Percentiles rank a stretch among this genome's conserved stretches.
These are phyloP conservation scores for Lymantria monacha DNA, from an alignment of 2,888 invertebrate genomes.

Conservation along the genomic window DNA sequence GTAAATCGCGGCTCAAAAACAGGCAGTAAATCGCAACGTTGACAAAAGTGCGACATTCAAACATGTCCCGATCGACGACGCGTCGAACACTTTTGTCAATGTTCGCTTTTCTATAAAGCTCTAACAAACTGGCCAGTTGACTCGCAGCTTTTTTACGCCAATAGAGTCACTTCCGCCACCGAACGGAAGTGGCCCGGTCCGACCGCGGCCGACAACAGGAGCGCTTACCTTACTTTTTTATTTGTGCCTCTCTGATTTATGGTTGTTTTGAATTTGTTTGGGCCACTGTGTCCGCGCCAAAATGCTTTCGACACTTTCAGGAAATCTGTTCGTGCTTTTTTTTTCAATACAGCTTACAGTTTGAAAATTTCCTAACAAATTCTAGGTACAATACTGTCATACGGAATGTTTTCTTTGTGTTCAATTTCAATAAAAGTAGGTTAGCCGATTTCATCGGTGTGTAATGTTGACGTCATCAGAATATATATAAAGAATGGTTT, in stretches of 20 bases:
- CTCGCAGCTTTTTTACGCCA: conserved; percentile 73
- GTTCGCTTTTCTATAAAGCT: conserved; percentile 65
- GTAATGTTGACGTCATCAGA: no score
- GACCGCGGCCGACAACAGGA: conserved; percentile 72
- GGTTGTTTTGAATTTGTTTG: conserved; percentile 74
- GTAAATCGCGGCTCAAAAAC: conserved; percentile 13
- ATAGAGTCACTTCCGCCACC: conserved; percentile 67
- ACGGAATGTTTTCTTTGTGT: not conserved
- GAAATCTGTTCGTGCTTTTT: conserved; percentile 53
- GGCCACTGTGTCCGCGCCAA: conserved; percentile 58
- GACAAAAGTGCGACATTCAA: conserved; percentile 44
- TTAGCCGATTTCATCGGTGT: no score
- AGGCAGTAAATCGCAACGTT: conserved; percentile 34
- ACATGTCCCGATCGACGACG: conserved; percentile 38
- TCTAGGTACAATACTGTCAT: conserved; percentile 5
- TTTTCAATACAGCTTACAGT: conserved; percentile 33
- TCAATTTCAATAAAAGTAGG: conserved; percentile 5
- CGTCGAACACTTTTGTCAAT: conserved; percentile 60
- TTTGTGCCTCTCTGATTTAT: conserved; percentile 77
- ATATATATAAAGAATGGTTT: no score
- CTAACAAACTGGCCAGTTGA: conserved; percentile 69
- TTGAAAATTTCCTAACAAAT: conserved; percentile 20
- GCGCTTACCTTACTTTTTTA: conserved; percentile 81
- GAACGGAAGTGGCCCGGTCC: conserved; percentile 68
- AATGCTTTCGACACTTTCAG: conserved; percentile 65